Evolutionary conservation across 1,140 invertebrate genomes (phyloP).

Genomic region (Bombus polaris): DNA sequence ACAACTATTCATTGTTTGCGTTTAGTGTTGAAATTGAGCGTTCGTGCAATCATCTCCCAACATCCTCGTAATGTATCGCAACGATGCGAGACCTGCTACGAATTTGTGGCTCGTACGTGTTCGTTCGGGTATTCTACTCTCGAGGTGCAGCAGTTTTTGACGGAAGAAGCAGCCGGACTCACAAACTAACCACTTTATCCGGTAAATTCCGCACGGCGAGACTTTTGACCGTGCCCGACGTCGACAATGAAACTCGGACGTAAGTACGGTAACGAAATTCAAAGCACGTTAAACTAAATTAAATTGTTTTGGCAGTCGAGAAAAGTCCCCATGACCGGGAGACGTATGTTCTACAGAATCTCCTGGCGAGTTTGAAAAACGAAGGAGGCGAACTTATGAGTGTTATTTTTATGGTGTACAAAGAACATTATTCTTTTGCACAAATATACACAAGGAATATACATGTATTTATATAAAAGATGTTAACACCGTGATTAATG

Average conservation of each 20-base stretch:
- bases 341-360: neutral
- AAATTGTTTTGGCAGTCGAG: slow-evolving; percentile 30
- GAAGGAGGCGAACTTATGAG: neutral
- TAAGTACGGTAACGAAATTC: slow-evolving; percentile 6
- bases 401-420: neutral
- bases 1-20: neutral
- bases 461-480: no score
- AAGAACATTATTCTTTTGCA: no score
- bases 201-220: slow-evolving; percentile 16
- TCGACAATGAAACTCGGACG: slow-evolving; percentile 1
- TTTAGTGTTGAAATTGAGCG: neutral
- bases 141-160: slow-evolving; percentile 4
- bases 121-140: neutral
- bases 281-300: slow-evolving; percentile 43
- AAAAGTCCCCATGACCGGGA: neutral
- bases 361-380: neutral
- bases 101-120: slow-evolving; percentile 18
- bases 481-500: no score
- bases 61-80: neutral
- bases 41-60: neutral
- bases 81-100: neutral
- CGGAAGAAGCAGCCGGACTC: neutral
- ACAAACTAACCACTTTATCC: slow-evolving; percentile 17
- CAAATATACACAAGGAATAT: no score
- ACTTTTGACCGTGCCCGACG: slow-evolving; percentile 28